phyloP scores from a whole-genome alignment of 2,797 vertebrate species.

The Antennarius maculatus region DNA sequence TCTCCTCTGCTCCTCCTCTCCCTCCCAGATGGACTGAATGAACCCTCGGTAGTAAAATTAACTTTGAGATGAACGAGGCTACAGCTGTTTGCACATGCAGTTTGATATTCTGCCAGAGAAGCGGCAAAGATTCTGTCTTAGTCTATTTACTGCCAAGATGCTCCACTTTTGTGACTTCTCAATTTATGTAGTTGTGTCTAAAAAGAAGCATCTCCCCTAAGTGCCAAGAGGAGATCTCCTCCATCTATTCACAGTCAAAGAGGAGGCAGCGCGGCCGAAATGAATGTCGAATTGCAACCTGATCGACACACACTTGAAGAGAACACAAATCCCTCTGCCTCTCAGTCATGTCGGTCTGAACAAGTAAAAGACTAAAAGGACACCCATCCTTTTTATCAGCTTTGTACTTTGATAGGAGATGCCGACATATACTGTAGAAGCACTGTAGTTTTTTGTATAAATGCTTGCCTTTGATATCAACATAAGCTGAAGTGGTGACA shows the following conservation, averaged over 20 bases:
- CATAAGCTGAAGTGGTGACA: slow-evolving; percentile 2
- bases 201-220: slow-evolving; percentile 27
- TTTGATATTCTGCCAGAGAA: slow-evolving; percentile 60
- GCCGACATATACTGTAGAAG: slow-evolving; percentile 1
- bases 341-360: slow-evolving; percentile 33
- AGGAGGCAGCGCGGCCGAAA: slow-evolving; percentile 27
- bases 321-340: slow-evolving; percentile 27
- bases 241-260: slow-evolving; percentile 31
- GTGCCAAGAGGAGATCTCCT: slow-evolving; percentile 39
- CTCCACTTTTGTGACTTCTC: slow-evolving; percentile 34
- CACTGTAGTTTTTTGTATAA: slow-evolving; percentile 1
- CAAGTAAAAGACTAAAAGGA: slow-evolving; percentile 27
- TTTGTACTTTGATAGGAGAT: slow-evolving; percentile 5
- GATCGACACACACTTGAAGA: slow-evolving; percentile 35
- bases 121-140: slow-evolving; percentile 61
- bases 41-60: slow-evolving; percentile 68
- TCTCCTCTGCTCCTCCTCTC: slow-evolving; percentile 36
- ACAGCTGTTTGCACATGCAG: slow-evolving; percentile 44
- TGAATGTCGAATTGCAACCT: slow-evolving; percentile 28
- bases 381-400: slow-evolving; percentile 21
- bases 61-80: slow-evolving; percentile 68
- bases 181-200: slow-evolving; percentile 40
- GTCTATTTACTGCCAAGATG: slow-evolving; percentile 58
- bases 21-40: slow-evolving; percentile 57
- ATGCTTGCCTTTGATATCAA: slow-evolving; percentile 12